Percentiles rank a stretch among this genome's conserved stretches.
Conservation (phyloP, 2,888 invertebrate genomes). For the Agonopterix heracliana region DNA sequence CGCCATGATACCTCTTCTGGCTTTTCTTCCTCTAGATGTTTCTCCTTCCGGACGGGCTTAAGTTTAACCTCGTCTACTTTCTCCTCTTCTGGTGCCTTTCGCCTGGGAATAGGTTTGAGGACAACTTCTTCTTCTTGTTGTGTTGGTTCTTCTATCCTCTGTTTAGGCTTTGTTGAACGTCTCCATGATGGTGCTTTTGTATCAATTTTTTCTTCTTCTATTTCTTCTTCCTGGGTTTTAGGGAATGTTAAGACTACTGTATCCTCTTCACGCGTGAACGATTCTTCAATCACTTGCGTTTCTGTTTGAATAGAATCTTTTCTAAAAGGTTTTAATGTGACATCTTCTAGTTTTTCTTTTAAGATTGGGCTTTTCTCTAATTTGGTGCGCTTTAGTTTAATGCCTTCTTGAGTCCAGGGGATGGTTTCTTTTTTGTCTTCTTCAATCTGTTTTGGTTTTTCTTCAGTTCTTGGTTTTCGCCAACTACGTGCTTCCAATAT, state of each 20-base stretch:
- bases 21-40: slow-evolving; percentile 21
- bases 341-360: slow-evolving; percentile 71
- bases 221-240: slow-evolving; percentile 34
- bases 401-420: slow-evolving; percentile 79
- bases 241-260: slow-evolving; percentile 68
- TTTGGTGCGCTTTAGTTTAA: slow-evolving; percentile 77
- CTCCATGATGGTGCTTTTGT: slow-evolving; percentile 28
- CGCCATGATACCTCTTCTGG: slow-evolving; percentile 42
- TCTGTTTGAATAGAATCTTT: slow-evolving; percentile 57
- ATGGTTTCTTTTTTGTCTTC: slow-evolving; percentile 48
- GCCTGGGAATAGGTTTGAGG: slow-evolving; percentile 18
- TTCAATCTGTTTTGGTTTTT: slow-evolving; percentile 15
- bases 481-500: slow-evolving; percentile 10
- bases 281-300: slow-evolving; percentile 67
- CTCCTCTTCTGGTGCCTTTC: too few species aligned
- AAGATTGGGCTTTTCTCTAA: slow-evolving; percentile 71
- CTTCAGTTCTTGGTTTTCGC: slow-evolving; percentile 24
- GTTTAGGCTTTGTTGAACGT: slow-evolving; percentile 26
- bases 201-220: slow-evolving; percentile 38
- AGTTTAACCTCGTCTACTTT: too few species aligned
- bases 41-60: too few species aligned
- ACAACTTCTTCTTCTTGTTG: slow-evolving; percentile 34
- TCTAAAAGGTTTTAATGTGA: slow-evolving; percentile 48
- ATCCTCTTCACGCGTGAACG: slow-evolving; percentile 75
- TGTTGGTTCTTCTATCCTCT: slow-evolving; percentile 25